Evolutionary conservation across 2,888 invertebrate species (phyloP).

Genomic region (Lapara coniferarum): DNA sequence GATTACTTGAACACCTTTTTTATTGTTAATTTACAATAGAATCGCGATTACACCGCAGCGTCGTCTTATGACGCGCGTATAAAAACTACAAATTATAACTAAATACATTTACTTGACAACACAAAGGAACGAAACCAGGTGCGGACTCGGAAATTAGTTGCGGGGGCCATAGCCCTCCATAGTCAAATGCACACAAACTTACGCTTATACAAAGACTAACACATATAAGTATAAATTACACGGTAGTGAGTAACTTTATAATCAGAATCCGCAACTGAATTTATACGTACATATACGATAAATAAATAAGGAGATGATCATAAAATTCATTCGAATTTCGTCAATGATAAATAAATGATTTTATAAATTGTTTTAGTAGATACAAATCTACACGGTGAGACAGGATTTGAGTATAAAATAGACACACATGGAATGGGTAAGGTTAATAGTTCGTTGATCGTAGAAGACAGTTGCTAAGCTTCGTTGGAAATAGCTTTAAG

Average conservation of each 20-base stretch:
- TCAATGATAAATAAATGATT: background rate
- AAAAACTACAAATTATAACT: constrained; percentile 12
- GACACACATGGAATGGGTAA: constrained; percentile 30
- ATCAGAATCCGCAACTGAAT: constrained; percentile 4
- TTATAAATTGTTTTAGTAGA: constrained; percentile 22
- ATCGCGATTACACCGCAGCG: constrained; percentile 26
- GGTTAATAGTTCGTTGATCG: constrained; percentile 21
- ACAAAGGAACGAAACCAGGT: background rate
- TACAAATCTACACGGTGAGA: constrained; percentile 34
- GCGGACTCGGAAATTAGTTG: constrained; percentile 6
- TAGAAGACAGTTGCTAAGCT: background rate
- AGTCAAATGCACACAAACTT: background rate
- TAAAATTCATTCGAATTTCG: background rate
- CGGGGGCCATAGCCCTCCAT: constrained; percentile 3
- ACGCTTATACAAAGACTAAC: constrained; percentile 1
- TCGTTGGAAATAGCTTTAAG: background rate
- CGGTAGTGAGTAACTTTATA: background rate
- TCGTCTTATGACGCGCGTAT: background rate
- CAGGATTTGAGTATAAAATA: constrained; percentile 28
- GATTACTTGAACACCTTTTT: constrained; percentile 62
- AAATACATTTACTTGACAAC: background rate
- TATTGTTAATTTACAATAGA: constrained; percentile 54
- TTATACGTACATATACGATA: background rate
- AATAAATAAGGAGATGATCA: background rate
- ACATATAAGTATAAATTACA: constrained; percentile 1